Base-by-base conservation (phyloP, 2,888 invertebrate genomes). In the Agrotis puta region DNA sequence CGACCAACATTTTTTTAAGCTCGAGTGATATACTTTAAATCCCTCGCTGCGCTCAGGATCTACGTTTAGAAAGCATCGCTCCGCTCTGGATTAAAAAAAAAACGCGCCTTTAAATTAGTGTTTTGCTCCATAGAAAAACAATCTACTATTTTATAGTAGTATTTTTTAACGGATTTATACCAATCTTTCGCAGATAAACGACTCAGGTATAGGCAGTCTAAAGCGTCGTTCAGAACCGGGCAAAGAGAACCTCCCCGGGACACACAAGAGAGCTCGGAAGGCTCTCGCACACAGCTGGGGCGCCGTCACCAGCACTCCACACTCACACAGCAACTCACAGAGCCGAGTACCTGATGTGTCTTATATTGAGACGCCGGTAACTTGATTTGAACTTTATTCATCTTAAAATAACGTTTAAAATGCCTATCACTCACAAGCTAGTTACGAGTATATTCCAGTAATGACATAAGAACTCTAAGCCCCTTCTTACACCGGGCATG, bases 331-430 rank as follows among this genome's bases (percentile, higher is more conserved):
- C 64, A 16, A 24, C 50, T 71, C 70, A 50, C 64, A 39, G 62
- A 65, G 83, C 3, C 54, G 84, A 1, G 96, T 96, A 71, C 97
- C 97, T 0, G 98, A 98, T 83, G 96, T 97, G 81, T 97, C 97
- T 51, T 98, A 97, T 88, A 97, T 97, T 2, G 98, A 98, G 91
- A 98, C 98, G 14, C 98, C 98, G 87, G 98, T 98, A 89, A 96
- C 97, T 95, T 67, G 0, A 56, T 18, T 13, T 51, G 13, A 13
- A 51, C 18, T 53, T 33, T 43, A 51, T 39, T 11, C 11, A 39
- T 2, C 39, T 39, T 39, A 39, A 39, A 39, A 39, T 39, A 39
- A 39, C 11, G 39, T 7, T 27, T 27, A 5, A 27, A 27, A 27
- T 9, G 7, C 18, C 7, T 7, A 47, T 47, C 0, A 45, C 16